Percentiles rank a stretch among this genome's conserved stretches.
phyloP scores from a whole-genome alignment of 2,888 invertebrate species.

The Epirrhoe tristata region DNA sequence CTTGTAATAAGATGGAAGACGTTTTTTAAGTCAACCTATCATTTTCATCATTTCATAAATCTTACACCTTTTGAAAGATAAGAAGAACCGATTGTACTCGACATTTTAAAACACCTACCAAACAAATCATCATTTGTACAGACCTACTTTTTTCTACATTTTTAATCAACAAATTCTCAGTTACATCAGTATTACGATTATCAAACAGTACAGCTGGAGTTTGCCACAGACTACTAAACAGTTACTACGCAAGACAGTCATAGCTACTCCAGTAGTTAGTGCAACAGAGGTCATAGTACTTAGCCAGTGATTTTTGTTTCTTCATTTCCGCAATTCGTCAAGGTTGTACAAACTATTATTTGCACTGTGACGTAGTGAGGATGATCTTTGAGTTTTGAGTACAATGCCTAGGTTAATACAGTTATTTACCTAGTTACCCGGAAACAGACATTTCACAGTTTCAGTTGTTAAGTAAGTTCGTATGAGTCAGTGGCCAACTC shows the following conservation, averaged over 20 bases:
- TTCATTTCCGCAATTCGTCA: constrained; percentile 27
- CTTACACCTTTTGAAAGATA: too few species aligned
- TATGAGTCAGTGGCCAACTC: too few species aligned
- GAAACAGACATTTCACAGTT: not conserved
- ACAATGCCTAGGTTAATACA: constrained; percentile 1
- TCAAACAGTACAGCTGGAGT: not conserved
- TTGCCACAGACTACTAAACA: constrained; percentile 12
- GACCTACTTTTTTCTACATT: too few species aligned
- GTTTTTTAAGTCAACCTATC: too few species aligned
- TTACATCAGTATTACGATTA: too few species aligned
- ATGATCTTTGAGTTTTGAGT: constrained; percentile 8
- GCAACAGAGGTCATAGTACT: constrained; percentile 29
- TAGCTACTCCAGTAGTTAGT: constrained; percentile 11
- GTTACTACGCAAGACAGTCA: constrained; percentile 16
- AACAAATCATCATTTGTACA: too few species aligned
- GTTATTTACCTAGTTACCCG: constrained; percentile 1
- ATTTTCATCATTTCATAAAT: too few species aligned
- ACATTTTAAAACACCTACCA: too few species aligned
- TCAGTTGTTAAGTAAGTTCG: too few species aligned
- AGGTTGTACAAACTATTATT: constrained; percentile 24
- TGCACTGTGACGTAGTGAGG: constrained; percentile 4
- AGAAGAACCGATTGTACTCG: too few species aligned
- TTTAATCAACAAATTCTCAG: too few species aligned
- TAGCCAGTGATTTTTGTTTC: constrained; percentile 11
- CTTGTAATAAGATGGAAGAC: too few species aligned